Base-by-base conservation (phyloP, 2,113 vertebrate species). In the Mirza zaza region DNA sequence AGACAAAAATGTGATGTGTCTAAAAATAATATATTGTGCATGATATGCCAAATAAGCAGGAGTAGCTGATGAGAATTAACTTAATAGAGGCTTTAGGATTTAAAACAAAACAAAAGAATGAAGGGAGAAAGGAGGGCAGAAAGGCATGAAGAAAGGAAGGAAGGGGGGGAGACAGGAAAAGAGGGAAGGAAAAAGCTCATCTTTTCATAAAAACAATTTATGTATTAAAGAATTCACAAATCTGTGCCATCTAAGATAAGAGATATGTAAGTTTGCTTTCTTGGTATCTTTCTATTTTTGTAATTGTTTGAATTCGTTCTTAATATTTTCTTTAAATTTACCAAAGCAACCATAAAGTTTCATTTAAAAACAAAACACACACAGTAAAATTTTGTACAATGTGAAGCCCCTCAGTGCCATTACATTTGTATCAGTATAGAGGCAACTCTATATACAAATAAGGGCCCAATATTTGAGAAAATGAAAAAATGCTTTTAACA, bases 21-120 rank as follows among this genome's bases (percentile, higher is more conserved):
- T 95, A 91, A 88, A 97, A 97, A 91, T 97, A 94, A 97, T 91
- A 97, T 75, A 92, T 71, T 97, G 93, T 92, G 25, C 39, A 79
- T 93, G 77, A 89, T 94, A 91, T 98, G 87, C 94, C 70, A 98
- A 97, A 94, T 93, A 97, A 5, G 3, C 61, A 95, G 95, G 97
- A 97, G 55, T 83, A 90, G 95, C 39, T 98, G 85, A 97, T 67
- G 50, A 63, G 90, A 91, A 93, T 52, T 86, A 70, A 89, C 34
- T 55, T 98, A 79, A 55, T 8, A 96, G 10, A 93, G 76, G 67
- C n/a, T 97, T 97, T 95, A 96, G 88, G 93, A 94, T 29, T 5
- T 75, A 86, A 95, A 97, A 79, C 92, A 94, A 92, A 97, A 42
- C 2, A 65, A 29, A 48, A 68, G 17, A 90, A 59, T 67, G 32